Evolutionary conservation across 2,113 vertebrate species (phyloP).

Genomic region (Garra rufa): DNA sequence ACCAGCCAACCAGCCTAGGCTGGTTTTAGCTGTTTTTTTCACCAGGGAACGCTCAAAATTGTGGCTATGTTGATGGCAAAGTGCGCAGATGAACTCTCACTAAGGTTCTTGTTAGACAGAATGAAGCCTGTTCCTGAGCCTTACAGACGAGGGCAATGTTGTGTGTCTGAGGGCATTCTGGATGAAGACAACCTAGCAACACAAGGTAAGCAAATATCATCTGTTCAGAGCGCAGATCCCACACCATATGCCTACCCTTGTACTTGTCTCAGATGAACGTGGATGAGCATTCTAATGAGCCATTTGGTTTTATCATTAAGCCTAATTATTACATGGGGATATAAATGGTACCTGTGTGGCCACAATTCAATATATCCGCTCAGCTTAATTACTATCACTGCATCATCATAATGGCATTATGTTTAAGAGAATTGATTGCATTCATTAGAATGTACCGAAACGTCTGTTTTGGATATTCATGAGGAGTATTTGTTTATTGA

Average conservation of each 20-base stretch:
- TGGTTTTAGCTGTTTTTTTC: no score
- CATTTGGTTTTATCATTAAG: conserved; percentile 75
- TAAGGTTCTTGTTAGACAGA: not conserved
- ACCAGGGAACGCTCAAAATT: not conserved
- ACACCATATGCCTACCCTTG: conserved; percentile 61
- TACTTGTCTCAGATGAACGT: conserved; percentile 59
- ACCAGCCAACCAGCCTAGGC: no score
- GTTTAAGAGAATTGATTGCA: not conserved
- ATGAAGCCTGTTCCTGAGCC: not conserved
- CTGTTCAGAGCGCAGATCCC: conserved; percentile 60
- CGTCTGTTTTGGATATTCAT: not conserved
- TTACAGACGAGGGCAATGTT: conserved; percentile 24
- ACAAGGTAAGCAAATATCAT: conserved; percentile 61
- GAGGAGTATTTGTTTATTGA: not conserved
- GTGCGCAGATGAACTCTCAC: conserved; percentile 13
- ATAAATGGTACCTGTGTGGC: conserved; percentile 69
- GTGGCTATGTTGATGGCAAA: not conserved
- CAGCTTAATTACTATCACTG: conserved; percentile 66
- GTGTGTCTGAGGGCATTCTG: conserved; percentile 22
- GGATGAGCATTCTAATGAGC: conserved; percentile 74
- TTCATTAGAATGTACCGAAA: conserved; percentile 16
- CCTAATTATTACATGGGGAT: conserved; percentile 74
- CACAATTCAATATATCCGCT: conserved; percentile 73
- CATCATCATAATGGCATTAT: conserved; percentile 51
- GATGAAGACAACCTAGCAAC: conserved; percentile 52